Evolutionary conservation across 2,113 vertebrate genomes (phyloP), one percentile per base, ranked within the genome.

Genomic region (Limanda limanda): DNA sequence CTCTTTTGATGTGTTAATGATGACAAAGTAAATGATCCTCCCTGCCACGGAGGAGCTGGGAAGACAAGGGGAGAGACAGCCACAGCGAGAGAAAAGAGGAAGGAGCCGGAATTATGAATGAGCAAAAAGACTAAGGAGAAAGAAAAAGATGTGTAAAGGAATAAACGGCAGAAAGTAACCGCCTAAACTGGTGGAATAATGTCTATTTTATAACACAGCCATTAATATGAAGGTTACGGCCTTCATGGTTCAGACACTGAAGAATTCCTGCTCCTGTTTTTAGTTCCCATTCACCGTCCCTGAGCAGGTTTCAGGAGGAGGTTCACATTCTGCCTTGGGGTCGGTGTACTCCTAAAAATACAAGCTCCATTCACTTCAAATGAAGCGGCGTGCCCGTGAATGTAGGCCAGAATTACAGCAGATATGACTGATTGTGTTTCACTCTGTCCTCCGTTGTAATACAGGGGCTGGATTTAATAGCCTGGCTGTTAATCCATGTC

Each of bases 1-100:
- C 74, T 87, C 86, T 85, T 92, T 88, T 92, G 87, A 91, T 92
- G 89, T 90, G 82, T 92, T 91, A 90, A 91, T 92, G 86, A 91
- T 79, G 90, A 92, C 87, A 82, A 81, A 88, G 84, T 87, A 88
- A 91, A 90, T 78, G 79, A 87, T 86, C 77, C 60, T 71, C 68
- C 77, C 64, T 57, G 51, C 72, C 42, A 82, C 14, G 31, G 80
- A 83, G 74, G 47, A 73, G 68, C 70, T 27, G 47, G 68, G 69
- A 13, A 72, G 65, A 80, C 64, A 72, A 51, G 17, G 31, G 57
- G 25, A 40, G 74, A 73, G 71, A 59, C 37, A 65, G 54, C 68
- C 48, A 67, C 3, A 54, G 57, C 65, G n/a, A 2, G 18, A 83
- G 31, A 67, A 51, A 55, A 52, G 20, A 21, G 3, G 18, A 20